These are phyloP conservation scores for Anguilla japonica DNA, from an alignment of 2,113 vertebrate genomes.

Conservation along the genomic window DNA sequence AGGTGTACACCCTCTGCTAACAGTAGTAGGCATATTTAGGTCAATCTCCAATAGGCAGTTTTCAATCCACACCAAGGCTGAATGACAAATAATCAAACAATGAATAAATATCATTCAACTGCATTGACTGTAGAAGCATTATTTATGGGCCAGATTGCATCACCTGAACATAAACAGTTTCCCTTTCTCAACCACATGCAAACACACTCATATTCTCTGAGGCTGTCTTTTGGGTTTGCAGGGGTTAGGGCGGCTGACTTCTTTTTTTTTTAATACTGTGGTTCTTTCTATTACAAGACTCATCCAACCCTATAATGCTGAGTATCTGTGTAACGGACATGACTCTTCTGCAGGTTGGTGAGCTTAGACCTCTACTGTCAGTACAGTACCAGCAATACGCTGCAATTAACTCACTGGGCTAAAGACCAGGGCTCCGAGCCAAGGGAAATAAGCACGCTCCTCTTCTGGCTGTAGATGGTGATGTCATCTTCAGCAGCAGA, in stretches of 20 bases:
- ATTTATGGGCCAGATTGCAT: constrained; percentile 54
- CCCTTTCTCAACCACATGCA: constrained; percentile 33
- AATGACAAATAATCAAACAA: constrained; percentile 46
- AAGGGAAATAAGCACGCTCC: not conserved
- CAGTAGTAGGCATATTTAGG: constrained; percentile 46
- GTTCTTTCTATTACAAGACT: not conserved
- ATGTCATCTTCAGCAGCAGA: not conserved
- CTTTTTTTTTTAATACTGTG: too few relatives aligned
- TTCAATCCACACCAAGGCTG: constrained; percentile 39
- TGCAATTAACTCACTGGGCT: not conserved
- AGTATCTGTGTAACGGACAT: not conserved
- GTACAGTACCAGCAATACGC: not conserved
- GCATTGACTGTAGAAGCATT: constrained; percentile 47
- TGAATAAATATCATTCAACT: constrained; percentile 51
- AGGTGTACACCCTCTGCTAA: too few relatives aligned
- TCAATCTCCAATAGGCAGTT: constrained; percentile 42
- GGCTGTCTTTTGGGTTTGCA: not conserved
- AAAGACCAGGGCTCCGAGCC: not conserved
- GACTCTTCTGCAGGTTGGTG: not conserved
- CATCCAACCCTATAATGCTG: not conserved
- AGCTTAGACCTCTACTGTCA: not conserved
- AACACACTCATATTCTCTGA: constrained; percentile 37
- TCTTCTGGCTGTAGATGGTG: not conserved
- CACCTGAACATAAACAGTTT: constrained; percentile 42
- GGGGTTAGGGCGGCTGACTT: not conserved